Conservation (phyloP, 2,797 vertebrate genomes). For the Gymnoscopelus braueri region DNA sequence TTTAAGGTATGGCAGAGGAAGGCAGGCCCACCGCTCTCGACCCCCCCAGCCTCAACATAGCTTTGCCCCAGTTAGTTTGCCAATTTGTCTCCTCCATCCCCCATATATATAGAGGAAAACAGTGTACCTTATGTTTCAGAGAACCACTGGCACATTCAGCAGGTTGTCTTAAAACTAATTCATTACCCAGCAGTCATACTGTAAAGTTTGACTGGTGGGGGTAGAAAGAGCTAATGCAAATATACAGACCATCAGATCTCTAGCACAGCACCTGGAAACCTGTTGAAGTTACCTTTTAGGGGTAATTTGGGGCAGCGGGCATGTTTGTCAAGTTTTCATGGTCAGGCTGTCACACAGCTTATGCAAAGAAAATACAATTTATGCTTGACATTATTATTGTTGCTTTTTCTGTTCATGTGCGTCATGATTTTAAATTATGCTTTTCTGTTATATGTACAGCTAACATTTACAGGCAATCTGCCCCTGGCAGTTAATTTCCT, state of each 20-base stretch:
- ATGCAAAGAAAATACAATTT: constrained; percentile 5
- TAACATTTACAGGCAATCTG: not conserved
- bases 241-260: constrained; percentile 34
- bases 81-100: constrained; percentile 59
- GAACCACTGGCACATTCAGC: constrained; percentile 48
- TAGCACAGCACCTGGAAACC: constrained; percentile 44
- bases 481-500: not conserved
- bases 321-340: constrained; percentile 1
- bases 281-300: constrained; percentile 45
- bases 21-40: constrained; percentile 29
- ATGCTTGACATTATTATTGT: no score
- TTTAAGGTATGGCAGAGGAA: constrained; percentile 70
- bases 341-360: constrained; percentile 3
- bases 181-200: constrained; percentile 40
- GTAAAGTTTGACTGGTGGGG: constrained; percentile 29
- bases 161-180: constrained; percentile 45
- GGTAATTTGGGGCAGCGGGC: constrained; percentile 34
- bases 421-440: not conserved
- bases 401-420: not conserved
- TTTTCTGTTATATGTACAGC: not conserved
- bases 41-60: not conserved
- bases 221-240: constrained; percentile 40
- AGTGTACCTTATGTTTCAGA: constrained; percentile 45
- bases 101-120: constrained; percentile 45
- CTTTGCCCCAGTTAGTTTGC: constrained; percentile 43